These are phyloP conservation scores for Drosophila tanythrix DNA, from an alignment of 2,888 invertebrate genomes.

Conservation along the genomic window DNA sequence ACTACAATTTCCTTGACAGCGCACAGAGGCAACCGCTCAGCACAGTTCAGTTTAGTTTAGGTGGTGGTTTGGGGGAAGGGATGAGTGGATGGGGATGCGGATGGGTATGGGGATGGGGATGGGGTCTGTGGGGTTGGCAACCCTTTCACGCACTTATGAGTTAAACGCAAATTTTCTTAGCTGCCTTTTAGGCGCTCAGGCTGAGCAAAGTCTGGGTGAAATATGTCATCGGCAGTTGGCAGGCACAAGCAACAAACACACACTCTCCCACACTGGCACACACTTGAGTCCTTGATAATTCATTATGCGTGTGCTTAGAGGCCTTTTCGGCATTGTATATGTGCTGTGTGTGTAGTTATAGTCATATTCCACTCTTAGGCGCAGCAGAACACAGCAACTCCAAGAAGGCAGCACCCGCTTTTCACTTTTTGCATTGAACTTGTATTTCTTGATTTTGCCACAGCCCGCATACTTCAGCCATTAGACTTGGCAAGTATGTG, in stretches of 20 bases:
- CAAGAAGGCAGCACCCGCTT: slow-evolving; percentile 1
- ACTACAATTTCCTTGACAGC: slow-evolving; percentile 82
- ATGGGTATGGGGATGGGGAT: neutral
- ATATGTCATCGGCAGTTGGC: slow-evolving; percentile 80
- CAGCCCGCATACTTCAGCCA: slow-evolving; percentile 71
- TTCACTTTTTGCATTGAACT: slow-evolving; percentile 60
- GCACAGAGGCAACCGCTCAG: slow-evolving; percentile 66
- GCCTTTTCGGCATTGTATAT: slow-evolving; percentile 68
- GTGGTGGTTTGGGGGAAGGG: neutral
- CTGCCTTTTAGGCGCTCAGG: slow-evolving; percentile 79
- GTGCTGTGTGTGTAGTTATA: slow-evolving; percentile 37
- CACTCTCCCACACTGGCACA: slow-evolving; percentile 4
- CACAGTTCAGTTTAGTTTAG: slow-evolving; percentile 12
- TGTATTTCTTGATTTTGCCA: slow-evolving; percentile 46
- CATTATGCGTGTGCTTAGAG: slow-evolving; percentile 81
- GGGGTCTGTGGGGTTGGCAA: slow-evolving; percentile 56
- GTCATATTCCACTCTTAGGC: slow-evolving; percentile 75
- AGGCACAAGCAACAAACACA: slow-evolving; percentile 34
- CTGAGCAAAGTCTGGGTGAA: slow-evolving; percentile 73
- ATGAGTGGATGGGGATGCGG: neutral
- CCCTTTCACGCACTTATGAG: slow-evolving; percentile 82
- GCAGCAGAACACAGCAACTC: slow-evolving; percentile 51
- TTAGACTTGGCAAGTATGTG: slow-evolving; percentile 45
- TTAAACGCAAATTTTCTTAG: slow-evolving; percentile 82
- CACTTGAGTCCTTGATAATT: slow-evolving; percentile 71